These are phyloP conservation scores for Empis livida DNA, from an alignment of 2,888 invertebrate genomes.

Conservation along the genomic window DNA sequence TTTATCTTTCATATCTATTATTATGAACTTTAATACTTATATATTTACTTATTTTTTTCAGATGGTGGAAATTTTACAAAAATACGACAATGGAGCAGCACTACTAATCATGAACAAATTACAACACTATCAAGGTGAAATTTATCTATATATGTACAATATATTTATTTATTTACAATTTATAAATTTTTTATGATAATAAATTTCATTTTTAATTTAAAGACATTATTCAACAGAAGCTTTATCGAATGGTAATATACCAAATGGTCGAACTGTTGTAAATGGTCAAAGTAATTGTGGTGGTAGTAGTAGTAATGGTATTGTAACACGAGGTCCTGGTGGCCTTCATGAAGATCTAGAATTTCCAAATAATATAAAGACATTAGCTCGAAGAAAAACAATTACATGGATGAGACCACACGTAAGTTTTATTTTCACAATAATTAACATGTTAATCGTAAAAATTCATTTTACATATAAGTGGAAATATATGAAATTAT, in stretches of 20 bases:
- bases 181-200: no score
- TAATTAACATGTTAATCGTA: no score
- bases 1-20: no score
- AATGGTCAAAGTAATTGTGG: slow-evolving; percentile 4
- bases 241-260: slow-evolving; percentile 8
- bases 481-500: no score
- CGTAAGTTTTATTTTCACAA: slow-evolving; percentile 10
- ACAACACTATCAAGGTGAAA: slow-evolving; percentile 9
- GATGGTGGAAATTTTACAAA: slow-evolving; percentile 8
- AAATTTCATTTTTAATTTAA: not conserved
- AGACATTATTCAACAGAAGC: slow-evolving; percentile 11
- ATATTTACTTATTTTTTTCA: no score
- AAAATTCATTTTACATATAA: no score
- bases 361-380: slow-evolving; percentile 14
- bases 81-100: slow-evolving; percentile 7
- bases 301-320: slow-evolving; percentile 9
- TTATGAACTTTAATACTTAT: no score
- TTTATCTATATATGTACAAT: not conserved
- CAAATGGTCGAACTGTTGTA: slow-evolving; percentile 7
- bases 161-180: not conserved
- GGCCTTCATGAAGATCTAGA: slow-evolving; percentile 17
- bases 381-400: slow-evolving; percentile 13
- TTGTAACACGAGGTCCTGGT: slow-evolving; percentile 12
- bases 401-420: slow-evolving; percentile 18
- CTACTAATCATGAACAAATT: slow-evolving; percentile 6